A percentile compares a stretch with the other conserved stretches of the same genome.
These are phyloP conservation scores for Zaprionus taronus DNA, from an alignment of 1,140 invertebrate species.

Conservation along the genomic window DNA sequence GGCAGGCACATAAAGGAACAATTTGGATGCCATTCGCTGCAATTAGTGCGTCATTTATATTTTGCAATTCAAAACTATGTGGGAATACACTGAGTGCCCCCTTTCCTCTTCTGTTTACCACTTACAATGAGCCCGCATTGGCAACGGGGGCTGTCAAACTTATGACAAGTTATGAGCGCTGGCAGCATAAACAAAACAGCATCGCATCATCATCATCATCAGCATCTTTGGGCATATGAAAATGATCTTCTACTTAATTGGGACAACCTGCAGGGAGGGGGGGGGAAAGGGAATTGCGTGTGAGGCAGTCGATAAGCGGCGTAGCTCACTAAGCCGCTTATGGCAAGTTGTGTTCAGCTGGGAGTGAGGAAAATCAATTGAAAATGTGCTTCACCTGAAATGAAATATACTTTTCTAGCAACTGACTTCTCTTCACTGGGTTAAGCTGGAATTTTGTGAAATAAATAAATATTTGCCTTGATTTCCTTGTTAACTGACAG, in stretches of 20 bases:
- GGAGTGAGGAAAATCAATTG: too few relatives aligned
- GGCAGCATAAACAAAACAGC: conserved; percentile 71
- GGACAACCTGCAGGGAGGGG: conserved; percentile 2
- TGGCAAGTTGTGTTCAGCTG: conserved; percentile 40
- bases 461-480: background rate
- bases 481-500: background rate
- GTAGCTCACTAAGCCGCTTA: conserved; percentile 69
- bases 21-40: conserved; percentile 55
- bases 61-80: conserved; percentile 78
- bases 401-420: too few relatives aligned
- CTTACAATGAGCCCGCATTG: conserved; percentile 68
- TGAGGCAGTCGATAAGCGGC: conserved; percentile 68
- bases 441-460: background rate
- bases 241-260: conserved; percentile 51
- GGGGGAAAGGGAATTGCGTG: background rate
- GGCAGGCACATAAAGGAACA: conserved; percentile 37
- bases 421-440: too few relatives aligned
- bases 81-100: conserved; percentile 45
- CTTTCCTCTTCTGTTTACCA: background rate
- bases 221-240: conserved; percentile 52
- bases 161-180: conserved; percentile 81
- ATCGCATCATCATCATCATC: conserved; percentile 26
- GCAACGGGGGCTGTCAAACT: conserved; percentile 64
- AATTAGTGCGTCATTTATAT: conserved; percentile 81
- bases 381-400: too few relatives aligned